Evolutionary conservation across 2,888 invertebrate species (phyloP).

Genomic region (Drosophila mayaguana): DNA sequence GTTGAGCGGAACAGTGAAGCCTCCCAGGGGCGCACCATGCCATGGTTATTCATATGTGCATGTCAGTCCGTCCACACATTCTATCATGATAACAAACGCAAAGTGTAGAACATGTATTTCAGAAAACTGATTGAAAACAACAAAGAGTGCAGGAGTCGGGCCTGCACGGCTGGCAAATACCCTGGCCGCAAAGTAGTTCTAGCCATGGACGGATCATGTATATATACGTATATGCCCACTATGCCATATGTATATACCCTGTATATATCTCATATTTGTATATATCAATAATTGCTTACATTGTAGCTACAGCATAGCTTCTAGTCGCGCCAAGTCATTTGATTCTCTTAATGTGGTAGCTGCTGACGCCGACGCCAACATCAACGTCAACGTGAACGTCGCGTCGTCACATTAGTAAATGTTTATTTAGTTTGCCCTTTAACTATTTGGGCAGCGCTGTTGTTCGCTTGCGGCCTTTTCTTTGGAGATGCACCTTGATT

Average conservation of each 20-base stretch:
- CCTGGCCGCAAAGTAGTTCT: neutral
- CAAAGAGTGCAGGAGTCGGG: neutral
- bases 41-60: neutral
- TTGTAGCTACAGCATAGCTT: neutral
- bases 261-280: too few species aligned
- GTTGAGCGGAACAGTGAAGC: neutral
- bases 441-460: conserved; percentile 64
- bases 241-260: too few species aligned
- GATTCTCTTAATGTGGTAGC: neutral
- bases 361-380: conserved; percentile 18
- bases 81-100: neutral
- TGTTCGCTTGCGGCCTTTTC: conserved; percentile 43
- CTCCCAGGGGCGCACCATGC: neutral
- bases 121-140: neutral
- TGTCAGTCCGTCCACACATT: neutral
- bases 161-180: neutral
- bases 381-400: conserved; percentile 15
- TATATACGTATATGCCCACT: too few species aligned
- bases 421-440: conserved; percentile 72
- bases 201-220: too few species aligned
- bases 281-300: too few species aligned
- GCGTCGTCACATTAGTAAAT: conserved; percentile 60
- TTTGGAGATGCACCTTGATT: conserved; percentile 70
- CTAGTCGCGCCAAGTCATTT: conserved; percentile 4
- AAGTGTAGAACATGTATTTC: neutral